Conservation (phyloP, 2,888 invertebrate genomes). For the Phyllotreta striolata region DNA sequence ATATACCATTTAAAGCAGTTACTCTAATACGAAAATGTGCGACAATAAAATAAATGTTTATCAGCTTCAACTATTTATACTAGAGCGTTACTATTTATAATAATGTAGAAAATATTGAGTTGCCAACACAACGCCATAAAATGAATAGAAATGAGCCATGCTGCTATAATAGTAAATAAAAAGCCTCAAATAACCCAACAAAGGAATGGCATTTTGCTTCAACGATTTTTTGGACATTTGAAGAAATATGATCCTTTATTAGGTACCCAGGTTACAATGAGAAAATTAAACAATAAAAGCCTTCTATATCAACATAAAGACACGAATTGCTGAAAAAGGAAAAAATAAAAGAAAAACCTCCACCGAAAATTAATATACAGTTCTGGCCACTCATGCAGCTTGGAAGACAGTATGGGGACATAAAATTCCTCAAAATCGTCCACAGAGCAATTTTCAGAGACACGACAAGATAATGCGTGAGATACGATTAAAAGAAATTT, state of each 20-base stretch:
- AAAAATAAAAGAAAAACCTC: constrained; percentile 35
- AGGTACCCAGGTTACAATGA: constrained; percentile 8
- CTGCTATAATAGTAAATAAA: constrained; percentile 33
- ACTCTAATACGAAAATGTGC: background rate
- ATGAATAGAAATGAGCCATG: constrained; percentile 40
- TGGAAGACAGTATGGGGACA: constrained; percentile 30
- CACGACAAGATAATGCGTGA: background rate
- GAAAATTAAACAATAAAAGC: constrained; percentile 35
- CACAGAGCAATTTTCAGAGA: background rate
- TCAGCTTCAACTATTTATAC: too few species aligned
- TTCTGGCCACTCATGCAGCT: constrained; percentile 42
- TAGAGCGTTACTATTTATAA: too few species aligned
- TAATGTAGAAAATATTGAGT: constrained; percentile 12
- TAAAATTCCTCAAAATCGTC: constrained; percentile 37
- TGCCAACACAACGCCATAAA: constrained; percentile 50
- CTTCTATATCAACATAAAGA: constrained; percentile 31
- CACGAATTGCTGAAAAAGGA: constrained; percentile 39
- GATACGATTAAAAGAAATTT: constrained; percentile 34
- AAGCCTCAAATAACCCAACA: constrained; percentile 12
- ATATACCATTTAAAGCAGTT: background rate
- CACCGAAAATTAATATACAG: constrained; percentile 35
- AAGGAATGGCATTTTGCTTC: background rate
- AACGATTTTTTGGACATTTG: too few species aligned
- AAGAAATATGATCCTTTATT: background rate
- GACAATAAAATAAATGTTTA: too few species aligned